Percentiles rank a stretch among this genome's conserved stretches.
These are phyloP conservation scores for Dermatemys mawii DNA, from an alignment of 2,113 vertebrate species.

Conservation along the genomic window DNA sequence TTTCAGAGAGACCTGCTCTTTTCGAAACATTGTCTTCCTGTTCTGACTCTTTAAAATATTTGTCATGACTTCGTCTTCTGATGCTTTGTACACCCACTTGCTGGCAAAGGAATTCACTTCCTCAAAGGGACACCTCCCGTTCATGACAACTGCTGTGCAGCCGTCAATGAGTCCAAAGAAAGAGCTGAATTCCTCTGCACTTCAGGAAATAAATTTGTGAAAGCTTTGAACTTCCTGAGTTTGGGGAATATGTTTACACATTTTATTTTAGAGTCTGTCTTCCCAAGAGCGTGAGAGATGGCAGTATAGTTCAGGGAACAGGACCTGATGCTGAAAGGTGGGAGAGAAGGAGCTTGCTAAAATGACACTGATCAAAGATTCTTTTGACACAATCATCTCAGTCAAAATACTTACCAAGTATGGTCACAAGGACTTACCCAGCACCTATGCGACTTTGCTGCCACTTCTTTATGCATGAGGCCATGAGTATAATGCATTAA, in stretches of 20 bases:
- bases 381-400: background rate
- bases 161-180: background rate
- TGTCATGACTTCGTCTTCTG: background rate
- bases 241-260: slow-evolving; percentile 38
- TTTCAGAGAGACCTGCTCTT: background rate
- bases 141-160: background rate
- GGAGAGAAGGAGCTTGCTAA: background rate
- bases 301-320: background rate
- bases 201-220: slow-evolving; percentile 51
- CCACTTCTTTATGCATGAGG: background rate
- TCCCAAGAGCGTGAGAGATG: background rate
- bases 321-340: background rate
- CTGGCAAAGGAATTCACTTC: background rate
- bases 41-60: background rate
- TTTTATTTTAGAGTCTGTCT: slow-evolving; percentile 15
- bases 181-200: slow-evolving; percentile 16
- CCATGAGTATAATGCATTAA: background rate
- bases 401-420: background rate
- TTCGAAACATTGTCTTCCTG: background rate
- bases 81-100: background rate
- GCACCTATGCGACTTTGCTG: background rate
- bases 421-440: background rate
- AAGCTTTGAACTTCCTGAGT: slow-evolving; percentile 52
- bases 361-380: background rate
- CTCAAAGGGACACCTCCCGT: background rate